Percentiles rank a stretch among this genome's conserved stretches.
phyloP scores from a whole-genome alignment of 2,113 vertebrate genomes.

The Lepidothrix coronata region DNA sequence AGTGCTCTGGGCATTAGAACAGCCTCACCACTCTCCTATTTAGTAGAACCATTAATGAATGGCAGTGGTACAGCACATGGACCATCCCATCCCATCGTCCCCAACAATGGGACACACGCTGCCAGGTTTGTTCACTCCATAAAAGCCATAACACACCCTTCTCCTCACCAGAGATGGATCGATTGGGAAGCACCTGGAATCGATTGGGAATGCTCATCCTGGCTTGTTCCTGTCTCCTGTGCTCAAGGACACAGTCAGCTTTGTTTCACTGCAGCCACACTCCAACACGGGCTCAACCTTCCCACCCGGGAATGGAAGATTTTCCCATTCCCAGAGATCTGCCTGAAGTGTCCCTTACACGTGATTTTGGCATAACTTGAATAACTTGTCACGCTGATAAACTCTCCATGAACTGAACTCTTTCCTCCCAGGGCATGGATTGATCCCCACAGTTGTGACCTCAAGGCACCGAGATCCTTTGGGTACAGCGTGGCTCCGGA shows the following conservation, averaged over 20 bases:
- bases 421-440: not conserved
- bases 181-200: not conserved
- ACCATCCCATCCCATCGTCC: not conserved
- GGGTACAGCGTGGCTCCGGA: not conserved
- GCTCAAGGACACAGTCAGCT: not conserved
- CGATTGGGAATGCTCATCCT: not conserved
- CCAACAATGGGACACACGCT: fast-evolving
- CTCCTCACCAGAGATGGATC: fast-evolving
- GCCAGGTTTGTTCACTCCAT: not conserved
- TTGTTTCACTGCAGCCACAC: not conserved
- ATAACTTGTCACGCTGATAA: not conserved
- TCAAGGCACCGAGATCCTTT: not conserved
- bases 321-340: not conserved
- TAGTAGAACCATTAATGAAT: constrained; percentile 11
- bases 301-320: not conserved
- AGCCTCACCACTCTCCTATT: not conserved
- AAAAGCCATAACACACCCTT: not conserved
- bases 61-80: not conserved
- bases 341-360: not conserved
- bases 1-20: not conserved
- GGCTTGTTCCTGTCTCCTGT: not conserved
- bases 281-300: not conserved
- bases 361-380: not conserved
- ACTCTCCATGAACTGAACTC: not conserved
- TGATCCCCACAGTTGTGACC: not conserved